Percentiles rank a stretch among this genome's conserved stretches.
Conservation (phyloP, 2,888 invertebrate species). For the Caenorhabditis afra region DNA sequence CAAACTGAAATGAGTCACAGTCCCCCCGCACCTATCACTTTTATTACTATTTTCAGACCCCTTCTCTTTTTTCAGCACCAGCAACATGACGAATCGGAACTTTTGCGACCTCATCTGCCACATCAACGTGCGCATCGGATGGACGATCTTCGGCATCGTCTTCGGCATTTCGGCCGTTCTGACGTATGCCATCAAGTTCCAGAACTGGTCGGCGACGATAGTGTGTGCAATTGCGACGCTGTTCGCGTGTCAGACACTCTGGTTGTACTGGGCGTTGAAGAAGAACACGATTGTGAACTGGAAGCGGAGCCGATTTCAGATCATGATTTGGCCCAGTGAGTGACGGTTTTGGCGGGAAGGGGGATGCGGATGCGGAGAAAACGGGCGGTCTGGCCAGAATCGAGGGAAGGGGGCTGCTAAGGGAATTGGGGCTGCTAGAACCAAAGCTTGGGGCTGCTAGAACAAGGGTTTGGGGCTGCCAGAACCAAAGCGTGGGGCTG, state of each 20-base stretch:
- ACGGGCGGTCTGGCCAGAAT: too few relatives aligned
- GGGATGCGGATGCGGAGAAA: too few relatives aligned
- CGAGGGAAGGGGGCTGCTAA: background rate
- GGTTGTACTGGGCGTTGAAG: constrained; percentile 43
- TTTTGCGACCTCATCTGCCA: constrained; percentile 42
- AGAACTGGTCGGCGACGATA: constrained; percentile 47
- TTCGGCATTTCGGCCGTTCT: constrained; percentile 47
- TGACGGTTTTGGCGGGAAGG: too few relatives aligned
- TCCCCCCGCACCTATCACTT: background rate
- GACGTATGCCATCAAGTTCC: constrained; percentile 52
- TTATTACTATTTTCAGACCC: background rate
- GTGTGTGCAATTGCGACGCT: constrained; percentile 35
- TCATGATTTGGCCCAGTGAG: constrained; percentile 53
- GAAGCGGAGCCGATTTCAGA: constrained; percentile 17
- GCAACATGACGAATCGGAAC: constrained; percentile 23
- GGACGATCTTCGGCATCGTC: constrained; percentile 49
- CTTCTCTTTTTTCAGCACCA: background rate
- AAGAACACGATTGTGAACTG: constrained; percentile 50
- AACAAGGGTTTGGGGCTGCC: too few relatives aligned
- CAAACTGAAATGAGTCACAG: constrained; percentile 29
- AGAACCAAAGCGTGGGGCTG: too few relatives aligned
- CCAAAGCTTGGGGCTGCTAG: too few relatives aligned
- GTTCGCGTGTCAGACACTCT: constrained; percentile 48
- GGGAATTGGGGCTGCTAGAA: background rate
- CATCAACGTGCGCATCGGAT: constrained; percentile 51